Base-by-base conservation (phyloP, 2,888 invertebrate genomes). In the Pasiphila rectangulata region DNA sequence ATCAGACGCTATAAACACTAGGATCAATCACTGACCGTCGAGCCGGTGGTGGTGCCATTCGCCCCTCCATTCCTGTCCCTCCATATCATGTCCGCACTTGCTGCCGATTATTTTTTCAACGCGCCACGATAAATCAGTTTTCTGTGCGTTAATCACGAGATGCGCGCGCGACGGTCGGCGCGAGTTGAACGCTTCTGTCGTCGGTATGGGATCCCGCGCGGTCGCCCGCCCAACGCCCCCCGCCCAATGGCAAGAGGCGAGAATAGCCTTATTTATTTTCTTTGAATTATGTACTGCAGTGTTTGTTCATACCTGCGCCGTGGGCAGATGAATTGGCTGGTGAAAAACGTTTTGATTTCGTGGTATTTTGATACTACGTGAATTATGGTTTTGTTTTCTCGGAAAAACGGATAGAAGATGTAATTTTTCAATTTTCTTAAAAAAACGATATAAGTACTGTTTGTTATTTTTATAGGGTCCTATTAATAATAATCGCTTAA, bases 181-280 rank as follows among this genome's bases (percentile, higher is more conserved):
- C 84, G 84, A 88, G 81, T 64, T 63, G 80, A 87, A 61, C 82
- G 94, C 94, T 56, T 94, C 94, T 56, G 96, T 96, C 66, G 96
- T 96, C 56, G 94, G 94, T 61, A 94, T 93, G 86, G 94, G 16
- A 95, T 57, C 71, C 69, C 72, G 62, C 43, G 60, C 70, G 75
- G 72, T 72, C 61, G 42, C 61, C 67, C 76, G 77, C 82, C 82
- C 68, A 71, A 75, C 82, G 78, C 82, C 80, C 79, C 42, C 48
- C 49, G 55, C 48, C 53, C 50, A 75, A 71, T 69, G 57, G 61
- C 59, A 56, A n/a, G n/a, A n/a, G 53, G 54, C 57, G 64, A 57
- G 49, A 57, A 56, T 62, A 56, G 51, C 56, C 60, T 68, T 75
- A 76, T 79, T 81, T 78, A 75, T 77, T 72, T 69, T 69, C 67